A percentile compares a stretch with the other conserved stretches of the same genome.
Evolutionary conservation across 2,888 invertebrate genomes (phyloP).

Genomic region (Hirtodrosophila duncani): DNA sequence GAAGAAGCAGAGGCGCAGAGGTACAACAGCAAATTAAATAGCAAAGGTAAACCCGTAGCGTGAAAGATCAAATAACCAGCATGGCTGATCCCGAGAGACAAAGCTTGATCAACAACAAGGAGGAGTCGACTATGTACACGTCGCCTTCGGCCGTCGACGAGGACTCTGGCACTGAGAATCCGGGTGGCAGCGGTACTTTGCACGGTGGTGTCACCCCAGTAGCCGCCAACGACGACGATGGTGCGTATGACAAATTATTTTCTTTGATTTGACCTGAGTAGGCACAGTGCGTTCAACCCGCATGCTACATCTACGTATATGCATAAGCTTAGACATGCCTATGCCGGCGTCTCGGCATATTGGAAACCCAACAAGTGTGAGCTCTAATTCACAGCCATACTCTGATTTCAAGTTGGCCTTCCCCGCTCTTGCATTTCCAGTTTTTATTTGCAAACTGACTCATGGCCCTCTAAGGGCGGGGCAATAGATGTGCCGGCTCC

Average conservation of each 20-base stretch:
- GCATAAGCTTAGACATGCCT: conserved; percentile 30
- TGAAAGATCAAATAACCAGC: conserved; percentile 54
- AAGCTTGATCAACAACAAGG: conserved; percentile 73
- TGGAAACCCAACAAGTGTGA: conserved; percentile 73
- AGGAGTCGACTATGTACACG: conserved; percentile 67
- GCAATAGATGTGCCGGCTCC: conserved; percentile 26
- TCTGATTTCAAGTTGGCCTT: conserved; percentile 50
- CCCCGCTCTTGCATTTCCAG: conserved; percentile 25
- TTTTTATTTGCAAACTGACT: conserved; percentile 57
- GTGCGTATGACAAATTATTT: conserved; percentile 37
- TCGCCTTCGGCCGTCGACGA: conserved; percentile 49
- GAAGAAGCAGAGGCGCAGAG: conserved; percentile 4
- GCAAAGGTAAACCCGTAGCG: conserved; percentile 29
- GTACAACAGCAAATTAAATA: conserved; percentile 4
- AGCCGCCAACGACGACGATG: conserved; percentile 51
- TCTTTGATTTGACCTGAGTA: conserved; percentile 6
- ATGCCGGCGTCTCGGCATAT: conserved; percentile 11
- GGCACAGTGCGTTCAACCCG: conserved; percentile 56
- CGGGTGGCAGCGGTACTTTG: conserved; percentile 42
- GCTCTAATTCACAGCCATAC: conserved; percentile 41
- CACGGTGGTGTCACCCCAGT: conserved; percentile 48
- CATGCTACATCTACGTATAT: conserved; percentile 10
- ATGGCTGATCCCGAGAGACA: conserved; percentile 78
- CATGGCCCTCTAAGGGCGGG: conserved; percentile 21
- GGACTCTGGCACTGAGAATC: conserved; percentile 53